Conservation (phyloP, 2,888 invertebrate species). For the Drosophila pseudotalamancana region DNA sequence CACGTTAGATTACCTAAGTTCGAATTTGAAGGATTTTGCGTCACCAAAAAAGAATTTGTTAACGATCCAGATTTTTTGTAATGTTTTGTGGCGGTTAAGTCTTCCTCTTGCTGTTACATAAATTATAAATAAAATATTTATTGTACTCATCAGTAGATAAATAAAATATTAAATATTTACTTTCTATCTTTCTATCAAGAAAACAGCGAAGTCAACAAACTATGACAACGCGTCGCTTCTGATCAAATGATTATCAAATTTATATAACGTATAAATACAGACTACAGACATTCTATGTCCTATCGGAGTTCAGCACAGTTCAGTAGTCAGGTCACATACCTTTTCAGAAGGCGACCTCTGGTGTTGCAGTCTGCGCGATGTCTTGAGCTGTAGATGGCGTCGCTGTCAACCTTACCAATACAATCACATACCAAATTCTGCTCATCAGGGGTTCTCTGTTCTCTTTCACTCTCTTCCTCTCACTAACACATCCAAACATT, state of each 20-base stretch:
- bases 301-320: constrained; percentile 23
- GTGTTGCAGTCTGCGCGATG: constrained; percentile 31
- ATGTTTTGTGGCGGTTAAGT: no score
- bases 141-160: no score
- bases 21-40: no score
- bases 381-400: constrained; percentile 56
- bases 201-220: no score
- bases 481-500: constrained; percentile 50
- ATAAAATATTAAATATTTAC: no score
- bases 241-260: neutral
- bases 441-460: constrained; percentile 12
- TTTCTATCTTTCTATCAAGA: no score
- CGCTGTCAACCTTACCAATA: constrained; percentile 9
- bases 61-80: no score
- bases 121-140: no score
- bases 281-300: constrained; percentile 21
- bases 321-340: constrained; percentile 39
- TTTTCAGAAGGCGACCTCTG: constrained; percentile 60
- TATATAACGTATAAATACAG: neutral
- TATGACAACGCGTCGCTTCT: no score
- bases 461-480: constrained; percentile 39
- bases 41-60: no score
- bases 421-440: neutral
- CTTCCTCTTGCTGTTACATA: no score
- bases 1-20: no score